Conservation (phyloP, 2,797 vertebrate species). For the Dicrostonyx torquatus region DNA sequence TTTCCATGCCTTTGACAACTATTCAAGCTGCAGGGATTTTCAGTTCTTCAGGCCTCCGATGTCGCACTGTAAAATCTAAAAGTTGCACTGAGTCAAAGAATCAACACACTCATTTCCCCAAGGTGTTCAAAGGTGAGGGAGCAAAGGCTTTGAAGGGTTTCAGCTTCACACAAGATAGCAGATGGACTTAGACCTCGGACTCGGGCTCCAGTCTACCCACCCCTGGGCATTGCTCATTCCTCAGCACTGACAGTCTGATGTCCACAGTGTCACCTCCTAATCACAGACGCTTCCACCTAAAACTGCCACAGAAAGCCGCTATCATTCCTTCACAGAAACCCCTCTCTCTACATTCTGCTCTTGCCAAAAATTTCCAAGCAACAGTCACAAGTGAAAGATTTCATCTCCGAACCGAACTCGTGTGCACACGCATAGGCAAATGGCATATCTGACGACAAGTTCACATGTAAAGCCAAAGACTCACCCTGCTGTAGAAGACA, state of each 20-base stretch:
- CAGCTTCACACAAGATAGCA: not conserved
- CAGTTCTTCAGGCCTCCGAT: not conserved
- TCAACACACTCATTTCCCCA: not conserved
- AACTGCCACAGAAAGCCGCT: not conserved
- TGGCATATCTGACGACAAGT: not conserved
- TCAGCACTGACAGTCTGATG: not conserved
- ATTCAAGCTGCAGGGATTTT: not conserved
- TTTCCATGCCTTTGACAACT: not conserved
- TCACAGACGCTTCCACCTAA: not conserved
- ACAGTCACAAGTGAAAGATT: slow-evolving; percentile 7
- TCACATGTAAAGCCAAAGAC: slow-evolving; percentile 64
- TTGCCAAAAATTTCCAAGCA: slow-evolving; percentile 25
- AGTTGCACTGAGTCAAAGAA: not conserved
- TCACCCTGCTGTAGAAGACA: slow-evolving; percentile 62
- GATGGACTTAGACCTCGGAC: not conserved
- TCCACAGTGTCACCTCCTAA: not conserved
- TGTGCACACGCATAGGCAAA: not conserved
- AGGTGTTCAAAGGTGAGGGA: not conserved
- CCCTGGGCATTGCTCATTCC: not conserved
- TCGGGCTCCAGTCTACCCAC: not conserved
- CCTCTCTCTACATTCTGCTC: slow-evolving; percentile 20
- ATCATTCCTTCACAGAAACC: not conserved
- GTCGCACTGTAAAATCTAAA: not conserved
- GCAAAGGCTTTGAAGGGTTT: not conserved
- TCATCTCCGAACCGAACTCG: not conserved